phyloP scores from a whole-genome alignment of 2,113 vertebrate species.

The Crotalus viridis region DNA sequence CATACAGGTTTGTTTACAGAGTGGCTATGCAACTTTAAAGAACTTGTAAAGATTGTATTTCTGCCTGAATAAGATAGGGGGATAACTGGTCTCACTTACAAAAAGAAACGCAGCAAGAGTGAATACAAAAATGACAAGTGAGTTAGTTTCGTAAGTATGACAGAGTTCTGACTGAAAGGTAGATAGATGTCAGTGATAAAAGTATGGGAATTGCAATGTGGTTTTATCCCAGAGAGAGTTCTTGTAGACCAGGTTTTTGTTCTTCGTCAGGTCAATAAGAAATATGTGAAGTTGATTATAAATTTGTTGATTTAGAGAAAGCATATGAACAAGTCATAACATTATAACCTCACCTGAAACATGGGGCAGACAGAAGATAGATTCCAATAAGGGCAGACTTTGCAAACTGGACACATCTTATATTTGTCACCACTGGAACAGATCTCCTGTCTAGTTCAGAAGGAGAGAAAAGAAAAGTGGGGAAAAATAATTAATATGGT shows the following conservation, averaged over 20 bases:
- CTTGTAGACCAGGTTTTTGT: background rate
- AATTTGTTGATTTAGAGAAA: background rate
- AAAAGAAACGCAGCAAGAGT: background rate
- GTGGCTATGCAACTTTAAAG: background rate
- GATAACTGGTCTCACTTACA: background rate
- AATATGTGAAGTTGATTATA: background rate
- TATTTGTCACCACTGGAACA: constrained; percentile 36
- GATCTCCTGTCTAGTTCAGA: constrained; percentile 53
- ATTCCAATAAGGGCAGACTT: constrained; percentile 63
- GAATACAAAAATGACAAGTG: background rate
- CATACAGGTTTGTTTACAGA: background rate
- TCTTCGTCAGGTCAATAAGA: background rate
- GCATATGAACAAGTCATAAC: background rate
- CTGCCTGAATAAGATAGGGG: background rate
- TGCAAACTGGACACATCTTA: constrained; percentile 66
- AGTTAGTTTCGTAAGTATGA: background rate
- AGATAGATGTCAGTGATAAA: background rate
- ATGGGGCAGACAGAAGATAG: constrained; percentile 64
- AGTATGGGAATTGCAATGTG: background rate
- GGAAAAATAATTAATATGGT: background rate
- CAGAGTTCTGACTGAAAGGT: background rate
- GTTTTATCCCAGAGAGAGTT: background rate
- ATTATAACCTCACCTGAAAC: constrained; percentile 56
- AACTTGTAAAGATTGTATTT: background rate
- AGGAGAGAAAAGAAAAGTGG: background rate